Conservation (phyloP, 1,140 invertebrate genomes). For the Diachasmimorpha longicaudata region DNA sequence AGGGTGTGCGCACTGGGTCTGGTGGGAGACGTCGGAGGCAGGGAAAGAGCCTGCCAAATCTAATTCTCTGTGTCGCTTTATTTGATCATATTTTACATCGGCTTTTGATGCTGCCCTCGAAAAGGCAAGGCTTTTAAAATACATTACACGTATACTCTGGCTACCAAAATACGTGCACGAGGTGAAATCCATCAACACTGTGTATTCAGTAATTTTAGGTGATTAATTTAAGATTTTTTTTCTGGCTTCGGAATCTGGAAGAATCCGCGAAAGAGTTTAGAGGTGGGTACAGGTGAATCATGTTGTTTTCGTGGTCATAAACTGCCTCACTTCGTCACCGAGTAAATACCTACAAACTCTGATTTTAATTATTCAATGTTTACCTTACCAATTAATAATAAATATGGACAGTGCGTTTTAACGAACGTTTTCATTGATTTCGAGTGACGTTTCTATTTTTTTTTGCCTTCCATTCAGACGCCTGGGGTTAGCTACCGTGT, state of each 20-base stretch:
- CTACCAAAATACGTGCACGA: conserved; percentile 21
- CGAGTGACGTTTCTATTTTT: too few relatives aligned
- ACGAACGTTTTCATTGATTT: too few relatives aligned
- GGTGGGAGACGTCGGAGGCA: conserved; percentile 26
- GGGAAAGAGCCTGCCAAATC: conserved; percentile 48
- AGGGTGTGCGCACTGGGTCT: background rate
- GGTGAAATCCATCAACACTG: background rate
- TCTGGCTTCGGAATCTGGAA: background rate
- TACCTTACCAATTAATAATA: too few relatives aligned
- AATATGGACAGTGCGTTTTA: too few relatives aligned
- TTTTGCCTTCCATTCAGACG: too few relatives aligned
- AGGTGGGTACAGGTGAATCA: too few relatives aligned
- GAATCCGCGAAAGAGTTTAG: too few relatives aligned
- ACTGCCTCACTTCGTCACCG: too few relatives aligned
- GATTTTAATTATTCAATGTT: too few relatives aligned
- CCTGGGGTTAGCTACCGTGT: too few relatives aligned
- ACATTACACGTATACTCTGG: conserved; percentile 42
- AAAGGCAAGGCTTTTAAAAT: conserved; percentile 52
- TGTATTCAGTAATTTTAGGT: background rate
- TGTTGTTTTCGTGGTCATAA: too few relatives aligned
- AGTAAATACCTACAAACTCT: too few relatives aligned
- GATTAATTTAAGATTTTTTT: background rate
- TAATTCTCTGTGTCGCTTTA: conserved; percentile 47
- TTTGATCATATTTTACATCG: conserved; percentile 55
- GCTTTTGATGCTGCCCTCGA: conserved; percentile 50